A percentile compares a stretch with the other conserved stretches of the same genome.
Evolutionary conservation across 2,888 invertebrate species (phyloP).

Genomic region (Sphaeridia pumilis): DNA sequence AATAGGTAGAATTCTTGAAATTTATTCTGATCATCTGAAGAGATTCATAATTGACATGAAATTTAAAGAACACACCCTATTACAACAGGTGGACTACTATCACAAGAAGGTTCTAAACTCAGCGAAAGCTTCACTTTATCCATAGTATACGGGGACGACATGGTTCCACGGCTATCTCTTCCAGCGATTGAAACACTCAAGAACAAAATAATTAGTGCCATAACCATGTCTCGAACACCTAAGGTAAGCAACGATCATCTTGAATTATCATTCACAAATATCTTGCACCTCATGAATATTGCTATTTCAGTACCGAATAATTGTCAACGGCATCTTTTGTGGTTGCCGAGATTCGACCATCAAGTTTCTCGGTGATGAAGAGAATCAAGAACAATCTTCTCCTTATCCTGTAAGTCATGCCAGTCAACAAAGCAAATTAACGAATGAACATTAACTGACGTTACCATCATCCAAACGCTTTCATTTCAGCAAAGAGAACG

Average conservation of each 20-base stretch:
- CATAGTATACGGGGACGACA: conserved; percentile 75
- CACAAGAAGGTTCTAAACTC: conserved; percentile 57
- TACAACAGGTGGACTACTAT: conserved; percentile 59
- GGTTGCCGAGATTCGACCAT: too few relatives aligned
- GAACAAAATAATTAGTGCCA: conserved; percentile 14
- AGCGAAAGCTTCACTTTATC: conserved; percentile 72
- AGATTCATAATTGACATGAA: background rate
- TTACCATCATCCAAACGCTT: background rate
- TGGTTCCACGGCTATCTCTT: conserved; percentile 59
- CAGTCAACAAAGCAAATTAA: too few relatives aligned
- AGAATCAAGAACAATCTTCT: too few relatives aligned
- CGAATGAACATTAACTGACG: too few relatives aligned
- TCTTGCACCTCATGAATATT: background rate
- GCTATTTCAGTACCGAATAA: too few relatives aligned
- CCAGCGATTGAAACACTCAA: conserved; percentile 20
- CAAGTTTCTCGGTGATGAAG: too few relatives aligned
- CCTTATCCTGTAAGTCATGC: too few relatives aligned
- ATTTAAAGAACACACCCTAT: conserved; percentile 20
- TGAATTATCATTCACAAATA: background rate
- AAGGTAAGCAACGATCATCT: conserved; percentile 13
- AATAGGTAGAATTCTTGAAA: conserved; percentile 49
- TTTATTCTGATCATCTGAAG: background rate
- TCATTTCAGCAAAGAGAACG: too few relatives aligned
- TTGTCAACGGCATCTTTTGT: too few relatives aligned
- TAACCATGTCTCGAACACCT: conserved; percentile 15